phyloP scores from a whole-genome alignment of 1,140 invertebrate genomes.

The Pseudomyrmex concolor region DNA sequence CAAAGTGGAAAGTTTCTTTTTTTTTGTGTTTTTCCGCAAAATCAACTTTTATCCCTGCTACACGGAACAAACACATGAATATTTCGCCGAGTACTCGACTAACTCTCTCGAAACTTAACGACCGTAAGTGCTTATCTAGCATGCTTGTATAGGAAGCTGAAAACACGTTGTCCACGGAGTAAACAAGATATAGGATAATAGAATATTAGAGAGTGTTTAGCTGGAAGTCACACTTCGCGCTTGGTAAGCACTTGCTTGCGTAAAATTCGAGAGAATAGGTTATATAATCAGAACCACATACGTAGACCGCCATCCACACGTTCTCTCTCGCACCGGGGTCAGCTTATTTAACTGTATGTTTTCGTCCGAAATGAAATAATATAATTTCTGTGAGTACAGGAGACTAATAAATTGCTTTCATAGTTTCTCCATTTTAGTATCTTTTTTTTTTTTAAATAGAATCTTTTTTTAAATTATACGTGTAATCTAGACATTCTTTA shows the following conservation, averaged over 20 bases:
- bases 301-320: not conserved
- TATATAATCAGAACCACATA: constrained; percentile 6
- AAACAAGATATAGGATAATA: constrained; percentile 56
- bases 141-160: constrained; percentile 18
- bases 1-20: not conserved
- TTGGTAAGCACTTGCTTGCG: constrained; percentile 37
- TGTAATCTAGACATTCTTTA: not conserved
- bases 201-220: constrained; percentile 47
- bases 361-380: not conserved
- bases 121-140: constrained; percentile 27
- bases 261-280: constrained; percentile 15
- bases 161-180: constrained; percentile 37
- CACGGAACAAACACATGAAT: not conserved
- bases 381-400: no score
- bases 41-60: not conserved
- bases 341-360: not conserved
- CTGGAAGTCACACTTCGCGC: constrained; percentile 36
- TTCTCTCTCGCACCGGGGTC: not conserved
- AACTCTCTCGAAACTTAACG: constrained; percentile 33
- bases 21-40: not conserved
- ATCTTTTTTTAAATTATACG: no score
- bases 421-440: no score
- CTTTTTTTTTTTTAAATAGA: no score
- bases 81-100: constrained; percentile 27
- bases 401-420: no score